These are phyloP conservation scores for Lepetodrilus schrolli DNA, from an alignment of 2,888 invertebrate genomes.

Conservation along the genomic window DNA sequence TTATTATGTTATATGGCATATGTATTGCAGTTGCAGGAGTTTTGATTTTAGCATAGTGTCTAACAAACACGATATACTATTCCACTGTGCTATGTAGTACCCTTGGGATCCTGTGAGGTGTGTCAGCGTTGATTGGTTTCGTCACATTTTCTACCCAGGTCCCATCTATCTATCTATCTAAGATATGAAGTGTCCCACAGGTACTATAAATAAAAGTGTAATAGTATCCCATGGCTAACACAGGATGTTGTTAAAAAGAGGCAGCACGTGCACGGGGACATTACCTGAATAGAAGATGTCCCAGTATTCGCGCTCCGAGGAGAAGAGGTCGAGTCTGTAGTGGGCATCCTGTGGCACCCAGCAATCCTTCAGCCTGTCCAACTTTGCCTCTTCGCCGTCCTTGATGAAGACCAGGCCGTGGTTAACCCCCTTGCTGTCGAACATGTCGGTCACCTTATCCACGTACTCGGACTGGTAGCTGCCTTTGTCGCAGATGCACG, in stretches of 20 bases:
- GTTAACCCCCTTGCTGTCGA: constrained; percentile 40
- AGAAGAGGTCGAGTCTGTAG: constrained; percentile 41
- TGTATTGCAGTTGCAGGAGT: too few relatives aligned
- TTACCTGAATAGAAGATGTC: constrained; percentile 37
- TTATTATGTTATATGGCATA: too few relatives aligned
- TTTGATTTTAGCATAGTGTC: too few relatives aligned
- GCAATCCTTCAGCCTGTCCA: constrained; percentile 44
- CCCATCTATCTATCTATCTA: neutral
- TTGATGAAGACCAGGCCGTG: constrained; percentile 47
- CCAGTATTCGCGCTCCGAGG: constrained; percentile 39
- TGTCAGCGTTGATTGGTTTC: too few relatives aligned
- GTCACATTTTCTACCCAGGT: too few relatives aligned
- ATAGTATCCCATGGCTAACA: neutral
- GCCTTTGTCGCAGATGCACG: constrained; percentile 41
- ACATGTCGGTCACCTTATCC: constrained; percentile 38
- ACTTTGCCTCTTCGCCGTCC: constrained; percentile 34
- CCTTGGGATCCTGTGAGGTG: too few relatives aligned
- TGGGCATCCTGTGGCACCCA: constrained; percentile 44
- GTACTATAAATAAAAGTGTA: neutral
- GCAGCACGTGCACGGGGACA: too few relatives aligned
- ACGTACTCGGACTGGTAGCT: constrained; percentile 44
- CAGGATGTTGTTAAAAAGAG: too few relatives aligned
- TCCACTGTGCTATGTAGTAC: too few relatives aligned
- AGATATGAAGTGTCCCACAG: neutral
- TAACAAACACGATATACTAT: too few relatives aligned